phyloP scores from a whole-genome alignment of 2,113 vertebrate species.

The Isurus oxyrinchus region DNA sequence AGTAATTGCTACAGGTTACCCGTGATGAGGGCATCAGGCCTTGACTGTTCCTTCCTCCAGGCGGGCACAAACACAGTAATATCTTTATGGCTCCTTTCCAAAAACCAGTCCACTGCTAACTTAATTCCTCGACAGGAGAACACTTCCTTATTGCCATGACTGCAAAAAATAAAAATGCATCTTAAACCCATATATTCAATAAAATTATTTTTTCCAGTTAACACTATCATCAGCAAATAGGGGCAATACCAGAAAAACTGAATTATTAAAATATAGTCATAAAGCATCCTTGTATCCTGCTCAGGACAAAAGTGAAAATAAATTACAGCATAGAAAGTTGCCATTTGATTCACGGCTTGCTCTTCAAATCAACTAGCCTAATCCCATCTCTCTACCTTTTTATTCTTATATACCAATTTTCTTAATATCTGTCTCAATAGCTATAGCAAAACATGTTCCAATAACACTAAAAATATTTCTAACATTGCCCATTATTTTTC shows the following conservation, averaged over 20 bases:
- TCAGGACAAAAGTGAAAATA: background rate
- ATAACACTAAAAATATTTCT: background rate
- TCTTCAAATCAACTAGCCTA: background rate
- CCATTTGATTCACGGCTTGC: background rate
- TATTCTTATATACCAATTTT: background rate
- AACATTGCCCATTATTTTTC: background rate
- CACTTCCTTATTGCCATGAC: slow-evolving; percentile 97
- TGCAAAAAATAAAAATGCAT: slow-evolving; percentile 52
- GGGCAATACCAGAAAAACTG: background rate
- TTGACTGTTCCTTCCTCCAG: slow-evolving; percentile 93
- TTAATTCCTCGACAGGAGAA: slow-evolving; percentile 97
- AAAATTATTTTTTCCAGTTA: background rate
- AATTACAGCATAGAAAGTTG: background rate
- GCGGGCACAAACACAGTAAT: slow-evolving; percentile 96
- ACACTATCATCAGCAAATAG: background rate
- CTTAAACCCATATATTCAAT: background rate
- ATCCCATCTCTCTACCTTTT: background rate
- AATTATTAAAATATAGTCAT: background rate
- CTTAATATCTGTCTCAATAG: background rate
- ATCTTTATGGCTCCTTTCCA: slow-evolving; percentile 88
- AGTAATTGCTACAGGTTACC: slow-evolving; percentile 54
- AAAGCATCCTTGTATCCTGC: background rate
- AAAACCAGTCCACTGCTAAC: slow-evolving; percentile 92
- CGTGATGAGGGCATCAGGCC: slow-evolving; percentile 91
- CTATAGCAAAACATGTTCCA: background rate